These are phyloP conservation scores for Dermatophagoides farinae DNA, from an alignment of 1,140 invertebrate species.

Conservation along the genomic window DNA sequence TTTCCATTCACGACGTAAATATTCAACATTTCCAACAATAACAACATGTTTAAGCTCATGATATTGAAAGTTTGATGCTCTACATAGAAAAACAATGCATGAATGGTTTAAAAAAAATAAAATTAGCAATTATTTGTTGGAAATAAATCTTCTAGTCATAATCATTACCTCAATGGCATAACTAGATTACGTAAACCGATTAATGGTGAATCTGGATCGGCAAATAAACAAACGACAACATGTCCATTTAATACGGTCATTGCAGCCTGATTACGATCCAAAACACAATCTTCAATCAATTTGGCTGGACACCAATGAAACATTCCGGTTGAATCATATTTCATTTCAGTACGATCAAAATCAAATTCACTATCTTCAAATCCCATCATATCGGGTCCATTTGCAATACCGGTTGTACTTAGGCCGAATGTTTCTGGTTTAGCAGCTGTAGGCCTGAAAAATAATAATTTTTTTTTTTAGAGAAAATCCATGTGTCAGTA, in stretches of 20 bases:
- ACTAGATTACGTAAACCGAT: constrained; percentile 85
- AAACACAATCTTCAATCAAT: constrained; percentile 85
- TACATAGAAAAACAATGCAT: constrained; percentile 12
- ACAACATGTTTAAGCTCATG: constrained; percentile 98
- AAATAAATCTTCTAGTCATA: neutral
- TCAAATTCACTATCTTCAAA: constrained; percentile 78
- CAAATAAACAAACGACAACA: constrained; percentile 93
- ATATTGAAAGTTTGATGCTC: constrained; percentile 97
- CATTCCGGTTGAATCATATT: constrained; percentile 98
- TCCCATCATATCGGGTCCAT: constrained; percentile 42
- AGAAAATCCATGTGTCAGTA: neutral
- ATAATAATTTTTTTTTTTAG: too few relatives aligned
- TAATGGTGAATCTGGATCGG: constrained; percentile 88
- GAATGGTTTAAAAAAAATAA: neutral
- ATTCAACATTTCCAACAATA: constrained; percentile 94
- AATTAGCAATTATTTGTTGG: neutral
- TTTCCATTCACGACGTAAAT: constrained; percentile 90
- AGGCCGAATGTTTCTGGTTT: constrained; percentile 32
- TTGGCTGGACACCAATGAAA: constrained; percentile 97
- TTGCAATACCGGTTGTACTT: constrained; percentile 67
- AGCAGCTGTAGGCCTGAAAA: constrained; percentile 11
- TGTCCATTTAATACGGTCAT: constrained; percentile 96
- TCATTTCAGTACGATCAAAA: constrained; percentile 97
- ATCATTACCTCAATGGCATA: constrained; percentile 53
- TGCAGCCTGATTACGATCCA: constrained; percentile 93